Evolutionary conservation across 2,888 invertebrate genomes (phyloP).

Genomic region (Acleris laterana): DNA sequence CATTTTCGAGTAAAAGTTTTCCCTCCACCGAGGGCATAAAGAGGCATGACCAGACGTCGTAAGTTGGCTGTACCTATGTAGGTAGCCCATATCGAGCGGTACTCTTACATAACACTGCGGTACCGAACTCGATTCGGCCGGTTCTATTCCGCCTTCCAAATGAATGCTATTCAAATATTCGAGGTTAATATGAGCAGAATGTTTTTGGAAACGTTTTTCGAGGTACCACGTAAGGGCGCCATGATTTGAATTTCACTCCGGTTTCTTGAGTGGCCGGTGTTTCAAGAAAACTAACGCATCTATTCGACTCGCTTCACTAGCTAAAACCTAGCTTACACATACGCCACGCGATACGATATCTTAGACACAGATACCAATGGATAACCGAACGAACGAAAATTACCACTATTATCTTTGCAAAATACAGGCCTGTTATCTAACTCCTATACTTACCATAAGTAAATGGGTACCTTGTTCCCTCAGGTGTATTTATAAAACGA

Average conservation of each 20-base stretch:
- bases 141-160: constrained; percentile 56
- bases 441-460: background rate
- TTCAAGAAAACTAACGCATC: background rate
- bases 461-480: background rate
- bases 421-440: background rate
- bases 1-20: constrained; percentile 56
- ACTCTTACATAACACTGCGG: constrained; percentile 78
- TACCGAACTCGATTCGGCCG: constrained; percentile 58
- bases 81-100: constrained; percentile 69
- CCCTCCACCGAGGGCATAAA: constrained; percentile 48
- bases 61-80: constrained; percentile 52
- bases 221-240: constrained; percentile 10
- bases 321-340: background rate
- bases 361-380: no score
- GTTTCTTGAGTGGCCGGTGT: background rate
- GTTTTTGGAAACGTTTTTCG: background rate
- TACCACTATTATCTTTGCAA: no score
- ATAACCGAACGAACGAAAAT: no score
- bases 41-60: constrained; percentile 53
- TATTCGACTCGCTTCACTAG: background rate
- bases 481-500: constrained; percentile 4
- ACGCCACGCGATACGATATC: no score
- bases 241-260: background rate
- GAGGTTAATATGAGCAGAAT: constrained; percentile 10
- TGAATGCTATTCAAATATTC: constrained; percentile 47